These are phyloP conservation scores for Numenius arquata DNA, from an alignment of 2,113 vertebrate genomes.

Conservation along the genomic window DNA sequence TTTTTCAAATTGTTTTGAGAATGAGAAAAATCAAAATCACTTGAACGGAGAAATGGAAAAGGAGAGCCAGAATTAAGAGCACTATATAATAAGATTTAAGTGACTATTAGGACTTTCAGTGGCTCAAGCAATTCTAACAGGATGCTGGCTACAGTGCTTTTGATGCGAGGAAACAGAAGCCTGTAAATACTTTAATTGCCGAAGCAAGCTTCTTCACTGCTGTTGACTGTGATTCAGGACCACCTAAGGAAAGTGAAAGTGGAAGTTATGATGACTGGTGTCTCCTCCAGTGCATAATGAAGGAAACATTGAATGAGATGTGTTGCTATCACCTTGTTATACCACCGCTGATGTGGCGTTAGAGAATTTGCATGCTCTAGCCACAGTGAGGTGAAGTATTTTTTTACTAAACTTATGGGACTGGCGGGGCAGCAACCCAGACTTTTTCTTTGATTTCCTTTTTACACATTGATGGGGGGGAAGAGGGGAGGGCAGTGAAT, in stretches of 20 bases:
- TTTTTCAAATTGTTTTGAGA: conserved; percentile 17
- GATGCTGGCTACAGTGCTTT: background rate
- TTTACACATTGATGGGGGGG: background rate
- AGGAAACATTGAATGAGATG: background rate
- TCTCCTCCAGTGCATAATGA: background rate
- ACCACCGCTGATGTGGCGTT: background rate
- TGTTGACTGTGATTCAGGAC: background rate
- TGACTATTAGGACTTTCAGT: background rate
- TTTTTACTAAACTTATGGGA: background rate
- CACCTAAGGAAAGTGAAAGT: background rate
- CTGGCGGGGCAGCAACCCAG: background rate
- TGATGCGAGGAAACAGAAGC: background rate
- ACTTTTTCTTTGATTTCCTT: background rate
- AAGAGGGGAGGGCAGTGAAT: background rate
- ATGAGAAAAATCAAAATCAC: background rate
- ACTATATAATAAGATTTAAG: background rate
- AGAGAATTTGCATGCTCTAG: background rate
- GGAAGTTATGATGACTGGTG: background rate
- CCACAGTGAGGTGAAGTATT: background rate
- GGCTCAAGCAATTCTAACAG: background rate
- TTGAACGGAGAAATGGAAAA: background rate
- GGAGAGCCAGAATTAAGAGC: background rate
- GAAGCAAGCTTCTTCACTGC: background rate
- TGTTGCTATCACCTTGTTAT: background rate
- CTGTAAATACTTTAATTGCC: background rate